Evolutionary conservation across 2,888 invertebrate genomes (phyloP), one percentile per base, ranked within the genome.

Genomic region (Adelphocoris suturalis): DNA sequence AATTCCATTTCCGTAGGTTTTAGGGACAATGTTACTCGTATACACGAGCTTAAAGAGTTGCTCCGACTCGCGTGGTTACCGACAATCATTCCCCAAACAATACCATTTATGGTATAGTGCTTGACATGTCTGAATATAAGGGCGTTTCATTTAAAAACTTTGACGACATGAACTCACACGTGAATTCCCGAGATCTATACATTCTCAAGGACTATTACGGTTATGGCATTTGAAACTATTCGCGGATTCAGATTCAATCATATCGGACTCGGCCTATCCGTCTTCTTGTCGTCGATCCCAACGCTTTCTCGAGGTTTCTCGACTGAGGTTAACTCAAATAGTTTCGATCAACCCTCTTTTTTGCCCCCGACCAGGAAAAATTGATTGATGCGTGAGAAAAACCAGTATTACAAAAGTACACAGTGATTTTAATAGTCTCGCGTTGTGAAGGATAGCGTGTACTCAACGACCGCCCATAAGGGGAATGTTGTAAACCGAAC

Each of bases 391-490:
- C 61, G 61, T 61, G 61, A 61, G 61, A 61, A 68, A 19, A 23
- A 68, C 68, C 23, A 19, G 9, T 68, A 61, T 19, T 61, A 52
- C n/a, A 19, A 19, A 19, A 61, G 19, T 19, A 61, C 19, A 19
- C 14, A 11, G 52, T 52, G 52, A 52, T 61, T 61, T 16, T 19
- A 23, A 23, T 68, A 68, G 19, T 19, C 23, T 1, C 11, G 27
- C 68, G 12, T 23, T 27, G 23, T 68, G 68, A 68, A 68, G 68
- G 68, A 68, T 68, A 68, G 68, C 68, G 68, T 68, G 68, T 68
- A 68, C 68, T 7, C 52, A 23, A 11, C 68, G 68, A 13, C 68
- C 27, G 0, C 23, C 68, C 11, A 68, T 68, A 68, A 68, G 13
- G 68, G 19, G 27, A 68, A 68, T 68, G 68, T 27, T 68, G 68